phyloP scores from a whole-genome alignment of 92 coral and sea anemone species.

The Parazoanthus atlanticus region DNA sequence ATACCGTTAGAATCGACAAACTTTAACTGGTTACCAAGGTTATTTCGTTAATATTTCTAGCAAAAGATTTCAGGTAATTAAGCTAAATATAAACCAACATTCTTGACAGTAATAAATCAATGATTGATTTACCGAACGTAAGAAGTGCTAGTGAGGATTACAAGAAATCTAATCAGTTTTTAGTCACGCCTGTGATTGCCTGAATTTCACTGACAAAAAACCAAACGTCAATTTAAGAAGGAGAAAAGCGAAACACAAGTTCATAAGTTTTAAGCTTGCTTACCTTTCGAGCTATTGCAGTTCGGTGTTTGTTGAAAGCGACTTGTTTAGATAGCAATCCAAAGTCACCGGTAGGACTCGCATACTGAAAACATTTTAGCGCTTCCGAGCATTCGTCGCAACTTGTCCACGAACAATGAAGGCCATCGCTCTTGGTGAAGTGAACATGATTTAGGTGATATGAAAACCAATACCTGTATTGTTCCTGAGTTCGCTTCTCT shows the following conservation, averaged over 20 bases:
- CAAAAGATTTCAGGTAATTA: too few species aligned
- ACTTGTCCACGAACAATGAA: constrained; percentile 63
- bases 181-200: not conserved
- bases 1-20: too few species aligned
- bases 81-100: too few species aligned
- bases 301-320: not conserved
- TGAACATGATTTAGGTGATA: constrained; percentile 89
- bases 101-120: too few species aligned
- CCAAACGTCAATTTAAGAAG: not conserved
- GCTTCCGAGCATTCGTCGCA: constrained; percentile 73
- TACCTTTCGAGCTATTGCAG: constrained; percentile 1
- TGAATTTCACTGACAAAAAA: not conserved
- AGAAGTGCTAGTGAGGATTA: not conserved
- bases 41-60: too few species aligned
- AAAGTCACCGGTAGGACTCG: constrained; percentile 66
- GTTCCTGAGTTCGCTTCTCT: constrained; percentile 50
- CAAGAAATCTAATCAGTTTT: not conserved
- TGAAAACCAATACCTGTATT: constrained; percentile 85
- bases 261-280: not conserved
- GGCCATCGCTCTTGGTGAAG: constrained; percentile 52
- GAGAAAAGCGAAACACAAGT: not conserved
- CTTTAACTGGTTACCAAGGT: too few species aligned
- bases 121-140: not conserved
- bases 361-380: constrained; percentile 49
- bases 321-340: constrained; percentile 63